Evolutionary conservation across 2,113 vertebrate genomes (phyloP).

Genomic region (Ascaphus truei): DNA sequence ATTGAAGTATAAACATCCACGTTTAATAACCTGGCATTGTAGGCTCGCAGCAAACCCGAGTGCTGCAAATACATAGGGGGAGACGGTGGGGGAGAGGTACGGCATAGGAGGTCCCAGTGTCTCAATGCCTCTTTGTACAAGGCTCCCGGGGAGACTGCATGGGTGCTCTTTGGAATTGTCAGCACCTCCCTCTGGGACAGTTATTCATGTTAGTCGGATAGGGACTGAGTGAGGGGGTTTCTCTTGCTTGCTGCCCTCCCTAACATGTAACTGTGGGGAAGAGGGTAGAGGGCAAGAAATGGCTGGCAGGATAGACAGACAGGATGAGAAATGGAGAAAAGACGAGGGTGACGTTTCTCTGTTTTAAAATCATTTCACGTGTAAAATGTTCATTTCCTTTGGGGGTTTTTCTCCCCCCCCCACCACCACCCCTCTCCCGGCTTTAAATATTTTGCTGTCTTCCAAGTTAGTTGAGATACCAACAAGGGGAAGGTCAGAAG

Average conservation of each 20-base stretch:
- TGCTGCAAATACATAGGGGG: no score
- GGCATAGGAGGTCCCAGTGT: conserved; percentile 19
- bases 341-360: background rate
- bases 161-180: conserved; percentile 46
- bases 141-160: conserved; percentile 46
- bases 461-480: conserved; percentile 27
- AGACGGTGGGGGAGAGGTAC: background rate
- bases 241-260: background rate
- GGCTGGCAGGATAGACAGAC: background rate
- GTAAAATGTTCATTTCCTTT: conserved; percentile 4
- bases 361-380: background rate
- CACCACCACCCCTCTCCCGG: no score
- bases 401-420: background rate
- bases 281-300: background rate
- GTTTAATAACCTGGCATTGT: no score
- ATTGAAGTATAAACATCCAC: no score
- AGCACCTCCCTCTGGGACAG: conserved; percentile 47
- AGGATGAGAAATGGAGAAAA: background rate
- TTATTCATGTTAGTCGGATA: conserved; percentile 40
- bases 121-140: conserved; percentile 56
- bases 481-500: conserved; percentile 28
- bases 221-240: conserved; percentile 25
- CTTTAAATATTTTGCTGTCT: conserved; percentile 10
- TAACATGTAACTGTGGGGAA: background rate
- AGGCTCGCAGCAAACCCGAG: no score